These are phyloP conservation scores for Oxytorus armatus DNA, from an alignment of 2,888 invertebrate species.

Conservation along the genomic window DNA sequence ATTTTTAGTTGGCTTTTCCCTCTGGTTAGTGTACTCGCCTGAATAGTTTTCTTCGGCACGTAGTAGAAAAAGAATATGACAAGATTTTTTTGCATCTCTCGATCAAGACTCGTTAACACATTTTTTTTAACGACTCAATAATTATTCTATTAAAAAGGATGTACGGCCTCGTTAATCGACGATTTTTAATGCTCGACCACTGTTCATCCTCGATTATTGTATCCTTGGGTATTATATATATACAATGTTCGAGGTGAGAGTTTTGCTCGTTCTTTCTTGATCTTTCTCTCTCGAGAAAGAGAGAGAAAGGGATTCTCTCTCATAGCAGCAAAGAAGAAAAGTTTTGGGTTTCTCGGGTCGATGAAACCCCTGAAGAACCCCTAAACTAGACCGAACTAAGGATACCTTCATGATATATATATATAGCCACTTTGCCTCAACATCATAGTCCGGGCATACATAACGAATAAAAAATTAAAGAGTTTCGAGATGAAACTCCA, in stretches of 20 bases:
- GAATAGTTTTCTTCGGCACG: slow-evolving; percentile 4
- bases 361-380: slow-evolving; percentile 13
- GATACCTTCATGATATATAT: not conserved
- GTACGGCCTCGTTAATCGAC: too few species aligned
- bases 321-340: too few species aligned
- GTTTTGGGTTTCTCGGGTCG: slow-evolving; percentile 34
- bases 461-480: slow-evolving; percentile 24
- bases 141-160: too few species aligned
- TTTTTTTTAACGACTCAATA: too few species aligned
- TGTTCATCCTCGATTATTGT: too few species aligned
- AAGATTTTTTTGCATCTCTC: not conserved
- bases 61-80: slow-evolving; percentile 13
- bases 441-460: not conserved
- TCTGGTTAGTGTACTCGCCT: not conserved
- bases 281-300: too few species aligned
- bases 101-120: too few species aligned
- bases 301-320: too few species aligned
- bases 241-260: too few species aligned
- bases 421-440: slow-evolving; percentile 16
- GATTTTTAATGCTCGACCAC: too few species aligned
- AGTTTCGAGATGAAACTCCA: slow-evolving; percentile 19
- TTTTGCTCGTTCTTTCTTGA: too few species aligned
- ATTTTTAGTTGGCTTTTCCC: slow-evolving; percentile 52
- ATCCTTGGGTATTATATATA: too few species aligned
- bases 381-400: not conserved